Base-by-base conservation (phyloP, 2,888 invertebrate species). In the Rambutsinella grinnellia region DNA sequence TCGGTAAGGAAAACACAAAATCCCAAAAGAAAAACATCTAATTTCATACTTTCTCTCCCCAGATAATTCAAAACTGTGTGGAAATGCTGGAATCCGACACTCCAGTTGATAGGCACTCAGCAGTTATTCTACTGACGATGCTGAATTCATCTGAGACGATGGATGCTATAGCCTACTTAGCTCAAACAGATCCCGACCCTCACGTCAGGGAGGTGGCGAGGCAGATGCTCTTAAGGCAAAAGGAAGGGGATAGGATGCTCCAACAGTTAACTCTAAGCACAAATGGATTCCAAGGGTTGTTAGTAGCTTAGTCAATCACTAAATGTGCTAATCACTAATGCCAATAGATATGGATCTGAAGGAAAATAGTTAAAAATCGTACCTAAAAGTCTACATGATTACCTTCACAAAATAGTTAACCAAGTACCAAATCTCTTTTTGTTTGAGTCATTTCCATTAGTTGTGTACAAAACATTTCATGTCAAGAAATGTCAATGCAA, bases 251-350 rank as follows among this genome's bases (percentile, higher is more conserved):
- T 17, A 51, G 51, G 46, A 74, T 81, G 49, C 68, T 70, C 24
- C 74, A 76, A 28, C 79, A 81, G 28, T 27, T 80, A 17, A 79
- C 79, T 21, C 46, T 81, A 15, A 80, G 70, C 24, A 76, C 77
- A 28, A 76, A 81, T 68, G 81, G 81, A 27, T 81, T 81, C 57
- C 81, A 81, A 61, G 81, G 81, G 15, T 66, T 79, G 3, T 74
- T 69, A 13, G 69, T 78, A n/a, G n/a, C n/a, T n/a, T n/a, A n/a
- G n/a, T n/a, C n/a, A n/a, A n/a, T n/a, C n/a, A n/a, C n/a, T n/a
- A n/a, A n/a, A n/a, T n/a, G n/a, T n/a, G n/a, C n/a, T n/a, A n/a
- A n/a, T n/a, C n/a, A n/a, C n/a, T n/a, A n/a, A n/a, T n/a, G n/a
- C n/a, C n/a, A n/a, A n/a, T n/a, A n/a, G n/a, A n/a, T n/a, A n/a